Percentiles rank a stretch among this genome's conserved stretches.
Evolutionary conservation across 1,140 invertebrate genomes (phyloP).

Genomic region (Acyrthosiphon pisum): DNA sequence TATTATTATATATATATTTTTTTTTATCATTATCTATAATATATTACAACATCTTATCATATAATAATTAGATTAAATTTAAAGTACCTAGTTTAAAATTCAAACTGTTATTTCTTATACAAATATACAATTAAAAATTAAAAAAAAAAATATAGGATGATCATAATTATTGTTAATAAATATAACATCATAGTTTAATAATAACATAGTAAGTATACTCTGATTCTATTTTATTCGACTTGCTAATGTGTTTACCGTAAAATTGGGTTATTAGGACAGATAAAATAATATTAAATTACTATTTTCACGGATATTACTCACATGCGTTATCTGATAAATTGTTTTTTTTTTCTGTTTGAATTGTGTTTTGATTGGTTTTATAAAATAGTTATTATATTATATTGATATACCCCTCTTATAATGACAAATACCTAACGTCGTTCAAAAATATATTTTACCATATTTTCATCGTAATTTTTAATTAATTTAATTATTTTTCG

Average conservation of each 20-base stretch:
- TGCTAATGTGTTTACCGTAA: slow-evolving; percentile 30
- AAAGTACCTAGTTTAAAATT: too few species aligned
- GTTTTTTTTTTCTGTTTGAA: background rate
- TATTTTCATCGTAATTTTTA: too few species aligned
- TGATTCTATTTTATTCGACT: background rate
- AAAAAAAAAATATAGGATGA: background rate
- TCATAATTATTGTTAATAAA: background rate
- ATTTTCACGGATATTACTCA: slow-evolving; percentile 10
- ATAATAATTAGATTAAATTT: background rate
- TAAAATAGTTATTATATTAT: too few species aligned
- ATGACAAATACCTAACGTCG: background rate
- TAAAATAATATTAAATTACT: slow-evolving; percentile 5
- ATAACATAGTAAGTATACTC: background rate
- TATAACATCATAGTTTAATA: background rate
- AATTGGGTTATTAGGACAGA: slow-evolving; percentile 33
- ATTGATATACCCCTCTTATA: background rate
- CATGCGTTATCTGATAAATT: background rate
- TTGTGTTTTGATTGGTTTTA: slow-evolving; percentile 17
- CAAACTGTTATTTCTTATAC: too few species aligned
- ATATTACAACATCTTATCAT: background rate
- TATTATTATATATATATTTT: too few species aligned
- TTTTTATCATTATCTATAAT: background rate
- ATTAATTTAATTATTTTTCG: background rate
- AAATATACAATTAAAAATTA: background rate
- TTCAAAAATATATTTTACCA: background rate